A percentile compares a stretch with the other conserved stretches of the same genome.
phyloP scores from a whole-genome alignment of 2,113 vertebrate species.

The Lepus timidus region DNA sequence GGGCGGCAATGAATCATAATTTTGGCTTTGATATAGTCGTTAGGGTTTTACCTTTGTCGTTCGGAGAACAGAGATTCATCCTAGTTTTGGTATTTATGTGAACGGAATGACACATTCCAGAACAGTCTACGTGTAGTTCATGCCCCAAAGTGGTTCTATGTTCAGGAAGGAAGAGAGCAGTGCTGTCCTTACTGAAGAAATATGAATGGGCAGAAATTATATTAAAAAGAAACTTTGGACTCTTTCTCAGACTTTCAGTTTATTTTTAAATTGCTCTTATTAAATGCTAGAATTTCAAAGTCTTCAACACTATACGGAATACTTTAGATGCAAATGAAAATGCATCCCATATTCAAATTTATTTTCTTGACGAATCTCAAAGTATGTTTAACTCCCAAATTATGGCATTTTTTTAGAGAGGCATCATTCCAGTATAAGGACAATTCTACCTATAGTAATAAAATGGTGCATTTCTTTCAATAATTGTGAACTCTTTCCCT shows the following conservation, averaged over 20 bases:
- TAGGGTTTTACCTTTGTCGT: slow-evolving; percentile 38
- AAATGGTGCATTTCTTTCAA: not conserved
- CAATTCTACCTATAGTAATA: not conserved
- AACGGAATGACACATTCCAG: not conserved
- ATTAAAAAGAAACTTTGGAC: not conserved
- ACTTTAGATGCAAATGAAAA: not conserved
- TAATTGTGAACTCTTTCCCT: slow-evolving; percentile 13
- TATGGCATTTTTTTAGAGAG: slow-evolving; percentile 41
- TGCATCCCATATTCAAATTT: not conserved
- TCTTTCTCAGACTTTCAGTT: not conserved
- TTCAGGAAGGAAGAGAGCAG: not conserved
- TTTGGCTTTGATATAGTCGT: not conserved
- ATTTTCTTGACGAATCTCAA: slow-evolving; percentile 46
- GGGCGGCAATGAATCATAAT: not conserved
- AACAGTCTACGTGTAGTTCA: not conserved
- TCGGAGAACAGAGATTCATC: slow-evolving; percentile 38
- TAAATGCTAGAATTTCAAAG: not conserved
- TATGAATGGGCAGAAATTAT: not conserved
- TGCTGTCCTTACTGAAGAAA: not conserved
- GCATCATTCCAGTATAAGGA: not conserved
- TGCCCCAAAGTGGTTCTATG: not conserved
- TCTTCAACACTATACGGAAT: not conserved
- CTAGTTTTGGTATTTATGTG: slow-evolving; percentile 14
- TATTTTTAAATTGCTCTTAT: not conserved
- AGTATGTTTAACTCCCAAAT: slow-evolving; percentile 27